Percentiles rank a stretch among this genome's conserved stretches.
phyloP scores from a whole-genome alignment of 2,888 invertebrate genomes.

The Idaea straminata region DNA sequence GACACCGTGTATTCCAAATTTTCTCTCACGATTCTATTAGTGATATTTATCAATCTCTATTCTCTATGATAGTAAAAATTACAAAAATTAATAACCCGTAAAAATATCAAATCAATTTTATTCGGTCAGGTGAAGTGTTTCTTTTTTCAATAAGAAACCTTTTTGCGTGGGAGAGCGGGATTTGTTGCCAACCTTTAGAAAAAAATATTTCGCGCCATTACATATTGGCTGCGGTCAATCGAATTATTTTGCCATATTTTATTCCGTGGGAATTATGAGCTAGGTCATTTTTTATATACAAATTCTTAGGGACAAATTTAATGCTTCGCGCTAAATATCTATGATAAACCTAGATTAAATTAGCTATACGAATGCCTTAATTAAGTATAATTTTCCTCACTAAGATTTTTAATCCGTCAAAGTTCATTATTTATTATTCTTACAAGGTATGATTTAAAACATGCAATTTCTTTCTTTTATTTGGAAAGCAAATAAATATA shows the following conservation, averaged over 20 bases:
- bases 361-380: too few relatives aligned
- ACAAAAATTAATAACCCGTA: constrained; percentile 31
- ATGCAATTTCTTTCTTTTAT: too few relatives aligned
- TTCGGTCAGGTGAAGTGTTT: constrained; percentile 24
- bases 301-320: too few relatives aligned
- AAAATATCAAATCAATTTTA: constrained; percentile 29
- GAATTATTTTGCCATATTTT: constrained; percentile 16
- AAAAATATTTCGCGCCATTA: constrained; percentile 24
- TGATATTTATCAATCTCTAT: constrained; percentile 8
- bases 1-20: too few relatives aligned
- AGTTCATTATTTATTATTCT: too few relatives aligned
- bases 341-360: too few relatives aligned
- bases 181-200: constrained; percentile 11
- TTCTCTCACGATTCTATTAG: neutral
- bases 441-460: too few relatives aligned
- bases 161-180: constrained; percentile 29
- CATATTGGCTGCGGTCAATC: constrained; percentile 5
- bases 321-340: too few relatives aligned
- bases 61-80: constrained; percentile 9
- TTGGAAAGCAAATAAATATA: too few relatives aligned
- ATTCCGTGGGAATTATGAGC: constrained; percentile 18
- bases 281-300: neutral
- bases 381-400: too few relatives aligned
- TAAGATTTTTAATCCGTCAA: too few relatives aligned
- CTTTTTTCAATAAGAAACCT: constrained; percentile 13